These are phyloP conservation scores for Rhynchophorus ferrugineus DNA, from an alignment of 1,140 invertebrate genomes.

Conservation along the genomic window DNA sequence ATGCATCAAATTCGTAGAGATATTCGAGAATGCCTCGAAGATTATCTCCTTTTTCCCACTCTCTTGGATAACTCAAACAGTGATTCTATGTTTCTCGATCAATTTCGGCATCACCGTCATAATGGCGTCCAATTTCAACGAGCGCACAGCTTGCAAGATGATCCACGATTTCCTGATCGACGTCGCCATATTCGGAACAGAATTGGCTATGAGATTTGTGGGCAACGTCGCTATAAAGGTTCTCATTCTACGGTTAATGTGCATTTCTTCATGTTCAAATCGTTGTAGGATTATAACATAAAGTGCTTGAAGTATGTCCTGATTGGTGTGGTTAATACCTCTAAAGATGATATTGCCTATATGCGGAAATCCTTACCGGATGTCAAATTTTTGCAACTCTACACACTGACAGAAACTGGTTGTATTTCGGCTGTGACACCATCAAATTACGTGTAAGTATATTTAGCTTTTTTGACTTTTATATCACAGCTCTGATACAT, in stretches of 20 bases:
- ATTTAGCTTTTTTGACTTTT: not conserved
- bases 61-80: slow-evolving; percentile 25
- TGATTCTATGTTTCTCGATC: slow-evolving; percentile 25
- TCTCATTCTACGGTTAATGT: too few relatives aligned
- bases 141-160: slow-evolving; percentile 28
- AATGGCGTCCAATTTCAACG: slow-evolving; percentile 23
- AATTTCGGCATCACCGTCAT: slow-evolving; percentile 21
- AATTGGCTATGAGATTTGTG: slow-evolving; percentile 19
- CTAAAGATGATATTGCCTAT: slow-evolving; percentile 15
- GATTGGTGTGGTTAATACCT: slow-evolving; percentile 24
- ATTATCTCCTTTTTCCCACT: slow-evolving; percentile 30
- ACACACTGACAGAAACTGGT: slow-evolving; percentile 24
- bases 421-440: slow-evolving; percentile 13
- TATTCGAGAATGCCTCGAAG: slow-evolving; percentile 20
- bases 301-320: slow-evolving; percentile 25
- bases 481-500: too few relatives aligned
- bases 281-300: slow-evolving; percentile 28
- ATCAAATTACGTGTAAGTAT: slow-evolving; percentile 8
- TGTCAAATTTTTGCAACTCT: slow-evolving; percentile 25
- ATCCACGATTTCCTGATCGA: slow-evolving; percentile 32
- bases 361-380: slow-evolving; percentile 17
- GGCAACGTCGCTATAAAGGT: slow-evolving; percentile 25
- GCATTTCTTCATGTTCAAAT: not conserved
- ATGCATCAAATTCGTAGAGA: slow-evolving; percentile 14
- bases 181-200: slow-evolving; percentile 24